Base-by-base conservation (phyloP, 2,888 invertebrate species). In the Crossocerus cetratus region DNA sequence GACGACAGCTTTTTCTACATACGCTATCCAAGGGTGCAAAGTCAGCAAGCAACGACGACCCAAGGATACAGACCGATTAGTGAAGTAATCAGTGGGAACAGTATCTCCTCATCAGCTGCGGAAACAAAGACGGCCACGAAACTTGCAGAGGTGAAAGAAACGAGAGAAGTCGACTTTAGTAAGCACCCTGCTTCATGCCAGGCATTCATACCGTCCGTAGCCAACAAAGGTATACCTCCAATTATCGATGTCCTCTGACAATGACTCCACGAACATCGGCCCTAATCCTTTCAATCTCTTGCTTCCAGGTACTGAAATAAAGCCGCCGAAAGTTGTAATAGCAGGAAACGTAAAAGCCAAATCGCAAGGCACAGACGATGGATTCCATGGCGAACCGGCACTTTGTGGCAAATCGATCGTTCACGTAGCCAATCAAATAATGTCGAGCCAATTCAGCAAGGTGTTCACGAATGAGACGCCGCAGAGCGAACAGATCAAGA, bases 1-100 rank as follows among this genome's bases (percentile, higher is more conserved):
- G 95, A 95, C 89, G 95, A 95, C 85, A 94, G 93, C 63, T 95
- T 95, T 88, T 94, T 94, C 88, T 93, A 93, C 87, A 93, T 94
- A 81, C 92, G 94, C 62, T 95, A 95, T 87, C 74, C 86, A 3
- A 89, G 86, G 56, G 66, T 80, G 14, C 77, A 79, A 54, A 76
- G 72, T 58, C 60, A 75, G 18, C 44, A 71, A 64, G 23, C 72
- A 1, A 56, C 73, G 2, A 57, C 74, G 2, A 77, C 83, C 22
- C 81, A 86, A 22, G 84, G 84, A 44, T 89, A 86, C 69, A 83
- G 81, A 53, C 78, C 84, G 0, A 85, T 89, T n/a, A 79, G 86
- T 58, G 76, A 88, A 49, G 80, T 86, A 57, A 63, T 88, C 14
- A 82, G 63, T 18, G 84, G 85, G 44, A 86, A 81, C 21, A 73